Base-by-base conservation (phyloP, 2,888 invertebrate species). In the Andrena praecox region DNA sequence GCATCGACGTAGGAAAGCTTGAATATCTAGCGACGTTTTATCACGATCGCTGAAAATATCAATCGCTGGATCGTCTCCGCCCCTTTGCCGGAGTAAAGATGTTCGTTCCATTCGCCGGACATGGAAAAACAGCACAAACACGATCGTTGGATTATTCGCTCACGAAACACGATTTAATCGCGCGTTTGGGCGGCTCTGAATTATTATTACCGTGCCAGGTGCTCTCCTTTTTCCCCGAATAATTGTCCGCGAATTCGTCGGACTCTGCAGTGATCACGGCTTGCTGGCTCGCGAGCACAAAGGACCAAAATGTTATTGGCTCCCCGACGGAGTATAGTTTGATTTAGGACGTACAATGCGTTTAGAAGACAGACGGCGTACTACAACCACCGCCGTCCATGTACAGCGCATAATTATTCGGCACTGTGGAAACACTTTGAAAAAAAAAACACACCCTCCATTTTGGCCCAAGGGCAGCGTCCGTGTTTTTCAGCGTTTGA, bases 281-380 rank as follows among this genome's bases (percentile, higher is more conserved):
- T 27, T 7, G 16, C 31, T 69, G 27, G 29, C 27, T 29, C 33
- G 24, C 31, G 16, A 27, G 27, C 31, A 63, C 77, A 69, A 79
- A 77, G 77, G 66, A 42, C 72, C 67, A 52, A 70, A 68, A 52
- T 59, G 63, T 80, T 80, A 67, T 80, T 52, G 50, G 75, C 29
- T 35, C 16, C 8, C 35, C 31, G 33, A 1, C n/a, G 52, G 52
- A 42, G 20, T 20, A 10, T 20, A 35, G 27, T 33, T 52, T 52
- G 82, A 80, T 82, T 82, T 69, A 80, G 60, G 67, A 72, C 56
- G 64, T 27, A 12, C 50, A 42, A 54, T 54, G 52, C 48, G 42
- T 8, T 27, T 33, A 8, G 71, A 56, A 80, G 63, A 29, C 20
- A 29, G 74, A 31, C 59, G 59, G 24, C 5, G 12, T 42, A 42